Evolutionary conservation across 53 echinoderm and acorn worm species (phyloP).

Genomic region (Stichopus horrens): DNA sequence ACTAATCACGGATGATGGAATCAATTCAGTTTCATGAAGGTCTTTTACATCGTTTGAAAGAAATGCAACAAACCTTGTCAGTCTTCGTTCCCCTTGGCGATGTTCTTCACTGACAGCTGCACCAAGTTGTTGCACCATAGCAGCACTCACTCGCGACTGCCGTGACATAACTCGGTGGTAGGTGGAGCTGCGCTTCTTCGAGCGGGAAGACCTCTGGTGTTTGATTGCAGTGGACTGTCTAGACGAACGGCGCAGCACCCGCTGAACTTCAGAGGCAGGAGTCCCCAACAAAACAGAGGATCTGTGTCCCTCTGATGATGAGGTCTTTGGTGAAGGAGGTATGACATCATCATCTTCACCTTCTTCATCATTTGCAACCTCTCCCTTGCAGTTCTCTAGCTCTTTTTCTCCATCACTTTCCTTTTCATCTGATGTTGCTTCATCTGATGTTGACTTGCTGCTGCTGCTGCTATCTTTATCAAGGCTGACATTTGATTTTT

Average conservation of each 20-base stretch:
- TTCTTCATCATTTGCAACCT: not conserved
- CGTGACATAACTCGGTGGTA: conserved; percentile 32
- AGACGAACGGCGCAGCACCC: not conserved
- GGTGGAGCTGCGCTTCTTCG: conserved; percentile 16
- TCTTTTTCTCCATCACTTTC: conserved; percentile 33
- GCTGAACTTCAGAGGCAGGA: not conserved
- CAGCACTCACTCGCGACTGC: not conserved
- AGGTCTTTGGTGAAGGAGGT: conserved; percentile 9
- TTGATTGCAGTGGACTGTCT: not conserved
- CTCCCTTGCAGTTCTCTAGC: not conserved
- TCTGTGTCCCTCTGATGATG: not conserved
- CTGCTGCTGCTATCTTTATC: not conserved
- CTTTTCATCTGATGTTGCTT: not conserved
- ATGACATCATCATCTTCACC: conserved; percentile 50
- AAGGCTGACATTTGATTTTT: not conserved
- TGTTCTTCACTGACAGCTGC: not conserved
- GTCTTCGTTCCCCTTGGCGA: not conserved
- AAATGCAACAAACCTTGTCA: conserved; percentile 32
- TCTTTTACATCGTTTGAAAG: too few relatives aligned
- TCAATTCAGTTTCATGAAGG: too few relatives aligned
- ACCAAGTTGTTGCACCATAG: not conserved
- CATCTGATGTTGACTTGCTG: not conserved
- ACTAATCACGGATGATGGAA: too few relatives aligned
- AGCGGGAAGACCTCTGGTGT: not conserved
- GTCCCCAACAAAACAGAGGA: not conserved